Evolutionary conservation across 1,140 invertebrate species (phyloP), one percentile per base, ranked within the genome.

Genomic region (Proctacanthus coquilletti): DNA sequence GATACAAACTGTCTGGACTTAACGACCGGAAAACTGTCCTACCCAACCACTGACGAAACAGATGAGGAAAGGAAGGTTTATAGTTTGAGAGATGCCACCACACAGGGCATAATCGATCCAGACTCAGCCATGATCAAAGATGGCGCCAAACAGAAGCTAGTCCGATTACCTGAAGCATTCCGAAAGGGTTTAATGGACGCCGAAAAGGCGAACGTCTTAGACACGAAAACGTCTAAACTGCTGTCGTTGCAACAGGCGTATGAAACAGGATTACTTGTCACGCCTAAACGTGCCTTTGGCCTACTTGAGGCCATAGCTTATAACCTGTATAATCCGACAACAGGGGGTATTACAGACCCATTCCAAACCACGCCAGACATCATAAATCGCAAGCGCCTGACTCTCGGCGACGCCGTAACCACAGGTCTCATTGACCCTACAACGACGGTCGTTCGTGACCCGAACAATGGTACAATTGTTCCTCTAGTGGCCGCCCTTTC

Each of bases 41-140:
- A 86, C 52, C 29, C 18, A 43, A 39, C 34, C 38, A 23, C 21
- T 29, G 5, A 18, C 21, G 15, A 41, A 48, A 47, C 45, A 42
- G 40, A 39, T 38, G 48, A 53, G 21, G 37, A 45, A 37, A 37
- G n/a, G 41, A 72, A 80, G 59, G 59, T 72, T 23, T 57, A 84
- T n/a, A 77, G 77, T 11, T 66, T 96, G 10, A 81, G 84, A 66
- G 84, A 93, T 52, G 85, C 88, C 2, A 69, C 87, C 33, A 70
- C 72, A 40, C 65, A 77, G 14, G 86, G 88, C 38, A 72, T 84
- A 21, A 75, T 96, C 32, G 84, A 94, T 65, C 75, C 85, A 1
- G 76, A 87, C 56, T 84, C 85, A 6, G 85, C 82, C 20, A 61
- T 91, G 38, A 75, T 93, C 27, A 92, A 91, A 70, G 86, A 92